These are phyloP conservation scores for Eonycteris spelaea DNA, from an alignment of 2,113 vertebrate genomes.

Conservation along the genomic window DNA sequence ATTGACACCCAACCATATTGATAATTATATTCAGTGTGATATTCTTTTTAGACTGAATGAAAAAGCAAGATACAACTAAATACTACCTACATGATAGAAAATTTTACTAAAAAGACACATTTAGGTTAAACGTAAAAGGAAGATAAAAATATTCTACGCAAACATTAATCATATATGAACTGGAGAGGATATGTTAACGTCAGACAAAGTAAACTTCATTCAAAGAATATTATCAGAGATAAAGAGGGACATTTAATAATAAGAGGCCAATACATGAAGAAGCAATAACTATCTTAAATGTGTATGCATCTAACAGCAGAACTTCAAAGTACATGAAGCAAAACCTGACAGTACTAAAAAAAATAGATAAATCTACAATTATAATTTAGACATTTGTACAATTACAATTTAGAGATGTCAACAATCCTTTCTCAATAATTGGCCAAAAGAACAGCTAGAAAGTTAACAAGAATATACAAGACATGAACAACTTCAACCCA, in stretches of 20 bases:
- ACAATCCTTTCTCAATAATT: background rate
- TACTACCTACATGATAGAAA: background rate
- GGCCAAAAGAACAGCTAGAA: background rate
- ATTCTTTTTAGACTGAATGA: background rate
- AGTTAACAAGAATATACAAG: background rate
- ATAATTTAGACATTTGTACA: background rate
- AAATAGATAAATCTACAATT: background rate
- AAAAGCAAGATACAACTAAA: background rate
- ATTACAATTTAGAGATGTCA: background rate
- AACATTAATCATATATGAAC: background rate
- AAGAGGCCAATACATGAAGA: background rate
- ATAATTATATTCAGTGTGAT: background rate
- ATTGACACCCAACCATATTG: background rate
- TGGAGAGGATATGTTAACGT: background rate
- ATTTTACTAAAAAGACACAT: background rate
- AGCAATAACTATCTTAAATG: background rate
- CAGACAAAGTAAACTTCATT: background rate
- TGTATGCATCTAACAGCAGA: background rate
- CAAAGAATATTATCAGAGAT: background rate
- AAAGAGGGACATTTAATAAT: background rate
- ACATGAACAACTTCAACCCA: background rate
- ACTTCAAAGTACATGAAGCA: background rate
- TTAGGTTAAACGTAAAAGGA: conserved; percentile 24
- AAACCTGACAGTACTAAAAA: background rate
- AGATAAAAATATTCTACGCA: background rate